phyloP scores from a whole-genome alignment of 1,140 invertebrate genomes.

The Oscheius sp. region DNA sequence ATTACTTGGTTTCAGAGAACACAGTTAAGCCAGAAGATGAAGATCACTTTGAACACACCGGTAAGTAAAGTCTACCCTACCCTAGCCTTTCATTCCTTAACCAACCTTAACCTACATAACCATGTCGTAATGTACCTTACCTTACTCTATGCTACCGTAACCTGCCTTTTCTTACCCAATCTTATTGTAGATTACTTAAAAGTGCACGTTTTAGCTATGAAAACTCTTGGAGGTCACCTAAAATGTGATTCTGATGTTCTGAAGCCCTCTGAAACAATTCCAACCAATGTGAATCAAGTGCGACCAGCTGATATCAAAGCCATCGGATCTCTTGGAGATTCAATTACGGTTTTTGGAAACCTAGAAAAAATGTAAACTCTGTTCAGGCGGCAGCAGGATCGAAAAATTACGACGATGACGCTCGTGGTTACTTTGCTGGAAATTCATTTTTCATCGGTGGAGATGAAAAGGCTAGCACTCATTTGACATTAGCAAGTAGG shows the following conservation, averaged over 20 bases:
- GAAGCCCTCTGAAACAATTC: conserved; percentile 10
- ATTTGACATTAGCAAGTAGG: conserved; percentile 10
- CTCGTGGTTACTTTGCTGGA: background rate
- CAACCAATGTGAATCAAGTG: conserved; percentile 13
- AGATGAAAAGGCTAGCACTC: background rate
- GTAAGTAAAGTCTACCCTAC: too few relatives aligned
- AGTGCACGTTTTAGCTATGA: too few relatives aligned
- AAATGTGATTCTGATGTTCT: background rate
- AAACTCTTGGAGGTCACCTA: background rate
- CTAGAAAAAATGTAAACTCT: background rate
- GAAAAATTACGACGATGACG: background rate
- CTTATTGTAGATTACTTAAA: too few relatives aligned
- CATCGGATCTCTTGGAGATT: conserved; percentile 19
- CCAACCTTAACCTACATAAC: too few relatives aligned
- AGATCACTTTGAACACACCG: too few relatives aligned
- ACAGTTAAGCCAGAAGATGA: too few relatives aligned
- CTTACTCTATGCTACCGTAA: too few relatives aligned
- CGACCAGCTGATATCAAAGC: conserved; percentile 18
- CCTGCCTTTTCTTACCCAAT: too few relatives aligned
- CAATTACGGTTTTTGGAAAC: conserved; percentile 1
- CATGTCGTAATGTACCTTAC: too few relatives aligned
- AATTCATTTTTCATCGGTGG: conserved; percentile 22
- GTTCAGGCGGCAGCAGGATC: conserved; percentile 17
- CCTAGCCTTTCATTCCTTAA: too few relatives aligned
- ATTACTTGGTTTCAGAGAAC: too few relatives aligned